Evolutionary conservation across 2,888 invertebrate species (phyloP).

Genomic region (Lymantria dispar): DNA sequence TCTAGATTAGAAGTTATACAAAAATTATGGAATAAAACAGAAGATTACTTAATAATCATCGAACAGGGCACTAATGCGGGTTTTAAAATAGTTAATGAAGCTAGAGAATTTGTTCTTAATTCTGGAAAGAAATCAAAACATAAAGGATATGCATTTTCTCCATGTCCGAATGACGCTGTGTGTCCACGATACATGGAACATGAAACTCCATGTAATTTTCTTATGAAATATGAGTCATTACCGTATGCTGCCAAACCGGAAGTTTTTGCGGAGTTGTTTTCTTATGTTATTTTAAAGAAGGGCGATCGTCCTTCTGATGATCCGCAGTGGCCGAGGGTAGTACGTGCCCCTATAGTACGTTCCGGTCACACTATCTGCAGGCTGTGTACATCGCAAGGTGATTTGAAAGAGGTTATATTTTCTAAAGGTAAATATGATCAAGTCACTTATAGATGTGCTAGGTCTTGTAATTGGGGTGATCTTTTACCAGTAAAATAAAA

Average conservation of each 20-base stretch:
- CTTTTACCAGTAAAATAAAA: constrained; percentile 85
- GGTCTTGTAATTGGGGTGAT: constrained; percentile 90
- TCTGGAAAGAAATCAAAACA: constrained; percentile 52
- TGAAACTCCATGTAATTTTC: constrained; percentile 90
- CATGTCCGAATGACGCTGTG: constrained; percentile 91
- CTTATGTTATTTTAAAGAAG: constrained; percentile 92
- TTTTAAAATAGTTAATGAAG: constrained; percentile 91
- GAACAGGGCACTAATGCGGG: constrained; percentile 93
- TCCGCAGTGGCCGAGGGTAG: constrained; percentile 90
- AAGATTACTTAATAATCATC: constrained; percentile 90
- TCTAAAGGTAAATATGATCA: constrained; percentile 89
- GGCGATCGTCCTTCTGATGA: constrained; percentile 79
- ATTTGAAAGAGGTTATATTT: constrained; percentile 89
- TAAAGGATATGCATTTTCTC: constrained; percentile 87
- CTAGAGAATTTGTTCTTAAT: constrained; percentile 89
- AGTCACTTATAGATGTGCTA: constrained; percentile 89
- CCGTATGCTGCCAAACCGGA: constrained; percentile 70
- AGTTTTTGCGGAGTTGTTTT: constrained; percentile 83
- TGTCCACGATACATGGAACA: constrained; percentile 89
- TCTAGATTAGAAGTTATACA: constrained; percentile 86
- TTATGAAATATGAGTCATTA: constrained; percentile 83
- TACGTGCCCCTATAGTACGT: constrained; percentile 86
- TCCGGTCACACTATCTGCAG: constrained; percentile 89
- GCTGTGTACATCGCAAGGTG: constrained; percentile 88
- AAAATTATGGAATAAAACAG: constrained; percentile 93